phyloP scores from a whole-genome alignment of 1,140 invertebrate genomes.

The Eumeta japonica region DNA sequence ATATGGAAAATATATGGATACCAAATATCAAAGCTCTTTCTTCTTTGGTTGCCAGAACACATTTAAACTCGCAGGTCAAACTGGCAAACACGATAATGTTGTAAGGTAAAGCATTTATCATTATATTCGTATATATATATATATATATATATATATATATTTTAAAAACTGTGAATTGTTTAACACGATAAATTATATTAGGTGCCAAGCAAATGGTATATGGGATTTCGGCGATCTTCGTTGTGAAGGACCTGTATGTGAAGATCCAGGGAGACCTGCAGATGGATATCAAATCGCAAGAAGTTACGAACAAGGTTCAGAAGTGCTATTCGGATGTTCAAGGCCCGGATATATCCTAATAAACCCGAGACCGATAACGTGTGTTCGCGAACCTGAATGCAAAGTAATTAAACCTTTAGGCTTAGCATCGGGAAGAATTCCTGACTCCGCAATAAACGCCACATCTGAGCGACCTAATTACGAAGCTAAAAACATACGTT shows the following conservation, averaged over 20 bases:
- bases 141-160: too few relatives aligned
- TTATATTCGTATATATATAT: conserved; percentile 17
- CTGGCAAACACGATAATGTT: conserved; percentile 85
- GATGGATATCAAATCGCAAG: conserved; percentile 86
- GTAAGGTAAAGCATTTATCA: too few relatives aligned
- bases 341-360: conserved; percentile 91
- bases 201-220: conserved; percentile 86
- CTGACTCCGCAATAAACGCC: conserved; percentile 94
- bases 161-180: too few relatives aligned
- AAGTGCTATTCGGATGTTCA: conserved; percentile 87
- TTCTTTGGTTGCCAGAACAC: conserved; percentile 96
- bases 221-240: conserved; percentile 97
- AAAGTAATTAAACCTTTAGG: conserved; percentile 90
- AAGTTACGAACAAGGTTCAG: conserved; percentile 91
- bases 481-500: conserved; percentile 84
- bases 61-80: conserved; percentile 91
- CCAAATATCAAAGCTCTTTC: conserved; percentile 88
- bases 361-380: conserved; percentile 85
- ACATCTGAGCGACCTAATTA: conserved; percentile 91
- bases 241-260: conserved; percentile 93
- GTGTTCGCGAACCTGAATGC: conserved; percentile 89
- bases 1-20: conserved; percentile 85
- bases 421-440: conserved; percentile 86
- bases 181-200: too few relatives aligned
- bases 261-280: conserved; percentile 90